Base-by-base conservation (phyloP, 2,113 vertebrate species). In the Orycteropus afer region DNA sequence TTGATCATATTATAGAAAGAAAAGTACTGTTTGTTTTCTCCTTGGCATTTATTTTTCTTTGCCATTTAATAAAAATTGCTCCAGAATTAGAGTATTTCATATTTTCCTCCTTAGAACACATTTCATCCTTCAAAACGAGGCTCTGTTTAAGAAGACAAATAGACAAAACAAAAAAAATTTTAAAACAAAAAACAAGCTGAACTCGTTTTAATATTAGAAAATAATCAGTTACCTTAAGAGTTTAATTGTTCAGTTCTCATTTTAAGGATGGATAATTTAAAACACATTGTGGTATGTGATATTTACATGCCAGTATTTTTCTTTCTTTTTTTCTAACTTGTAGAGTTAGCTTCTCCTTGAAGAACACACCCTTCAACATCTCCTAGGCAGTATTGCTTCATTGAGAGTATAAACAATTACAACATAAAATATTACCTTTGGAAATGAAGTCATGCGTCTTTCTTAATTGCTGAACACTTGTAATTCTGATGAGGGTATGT, bases 361-460 rank as follows among this genome's bases (percentile, higher is more conserved):
- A 87, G 85, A 17, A 96, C 87, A 81, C 37, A 87, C 80, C 89
- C 80, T 84, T 74, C 45, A 61, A 73, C 96, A 97, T 98, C 45
- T 97, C 73, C 96, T 96, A 57, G 45, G 1, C 32, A 92, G 23
- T 42, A 25, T 98, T 97, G 71, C 88, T 97, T 97, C 95, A 61
- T 27, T 25, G 23, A 91, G 85, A 86, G 71, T n/a, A 82, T 91
- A 97, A 96, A 84, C 89, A 97, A 40, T 97, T 96, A 82, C 76
- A 0, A 0, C 93, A 95, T 89, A 93, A 91, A 97, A 88, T 91
- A 93, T 42, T 87, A 93, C 93, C 42, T 96, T 89, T 97, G 94
- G 93, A 97, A 49, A 61, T 97, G 86, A 91, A 96, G 97, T 97
- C 96, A 97, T 96, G 96, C 94, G 63, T 93, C 94, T 96, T 91